phyloP scores from a whole-genome alignment of 2,888 invertebrate species.

The Chrysina gloriosa region DNA sequence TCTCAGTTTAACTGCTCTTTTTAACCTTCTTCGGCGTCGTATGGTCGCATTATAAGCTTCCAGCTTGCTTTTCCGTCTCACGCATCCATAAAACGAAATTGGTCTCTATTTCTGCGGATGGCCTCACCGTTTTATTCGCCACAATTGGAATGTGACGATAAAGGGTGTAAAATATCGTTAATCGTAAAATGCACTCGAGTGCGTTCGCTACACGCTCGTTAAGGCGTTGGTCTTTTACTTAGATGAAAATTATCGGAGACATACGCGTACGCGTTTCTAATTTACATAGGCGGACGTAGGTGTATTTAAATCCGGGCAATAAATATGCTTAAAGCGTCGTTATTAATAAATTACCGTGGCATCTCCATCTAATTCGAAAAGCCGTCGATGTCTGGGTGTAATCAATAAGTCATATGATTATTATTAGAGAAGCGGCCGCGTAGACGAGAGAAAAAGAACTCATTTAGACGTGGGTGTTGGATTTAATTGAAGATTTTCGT shows the following conservation, averaged over 20 bases:
- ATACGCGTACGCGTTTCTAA: neutral
- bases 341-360: constrained; percentile 28
- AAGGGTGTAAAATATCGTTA: too few species aligned
- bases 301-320: constrained; percentile 26
- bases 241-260: neutral
- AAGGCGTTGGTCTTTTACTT: too few species aligned
- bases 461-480: too few species aligned
- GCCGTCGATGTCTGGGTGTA: constrained; percentile 5
- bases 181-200: too few species aligned
- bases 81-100: neutral
- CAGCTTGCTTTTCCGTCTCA: neutral
- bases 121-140: too few species aligned
- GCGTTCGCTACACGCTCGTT: too few species aligned
- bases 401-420: constrained; percentile 30
- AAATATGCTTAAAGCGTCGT: constrained; percentile 22
- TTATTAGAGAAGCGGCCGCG: neutral
- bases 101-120: neutral
- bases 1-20: constrained; percentile 3
- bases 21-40: neutral
- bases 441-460: too few species aligned
- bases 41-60: neutral
- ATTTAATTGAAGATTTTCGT: too few species aligned
- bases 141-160: too few species aligned
- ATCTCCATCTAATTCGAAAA: constrained; percentile 11
- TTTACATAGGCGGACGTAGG: constrained; percentile 1